Conservation (phyloP, 2,888 invertebrate genomes). For the Drosophila macrospina region DNA sequence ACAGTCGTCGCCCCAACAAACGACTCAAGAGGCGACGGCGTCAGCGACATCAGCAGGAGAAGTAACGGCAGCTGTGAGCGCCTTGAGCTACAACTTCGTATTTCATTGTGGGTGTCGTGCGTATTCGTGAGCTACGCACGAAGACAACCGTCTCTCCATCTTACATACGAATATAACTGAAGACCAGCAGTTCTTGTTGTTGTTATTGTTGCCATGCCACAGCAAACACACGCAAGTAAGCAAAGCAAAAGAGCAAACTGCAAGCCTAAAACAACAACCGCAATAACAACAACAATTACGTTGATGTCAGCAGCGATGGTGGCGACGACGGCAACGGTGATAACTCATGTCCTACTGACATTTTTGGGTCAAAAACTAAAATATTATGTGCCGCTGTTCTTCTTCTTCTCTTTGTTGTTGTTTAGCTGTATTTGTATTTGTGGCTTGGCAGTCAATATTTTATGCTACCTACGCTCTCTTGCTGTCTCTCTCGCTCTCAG, state of each 20-base stretch:
- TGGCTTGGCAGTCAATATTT: conserved; percentile 77
- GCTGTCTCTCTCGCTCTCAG: not conserved
- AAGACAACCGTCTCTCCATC: conserved; percentile 40
- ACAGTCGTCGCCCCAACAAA: conserved; percentile 61
- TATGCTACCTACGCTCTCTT: conserved; percentile 37
- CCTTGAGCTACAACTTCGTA: conserved; percentile 49
- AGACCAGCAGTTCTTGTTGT: not conserved
- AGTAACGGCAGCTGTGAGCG: conserved; percentile 22
- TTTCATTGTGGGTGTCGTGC: conserved; percentile 42
- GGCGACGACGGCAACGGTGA: conserved; percentile 65
- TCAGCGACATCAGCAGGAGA: conserved; percentile 5
- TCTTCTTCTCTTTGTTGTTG: conserved; percentile 22
- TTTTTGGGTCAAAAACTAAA: conserved; percentile 82
- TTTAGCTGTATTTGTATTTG: conserved; percentile 63
- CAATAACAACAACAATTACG: conserved; percentile 54
- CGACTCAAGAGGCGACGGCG: conserved; percentile 33
- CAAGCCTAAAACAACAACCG: conserved; percentile 73
- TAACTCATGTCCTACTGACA: conserved; percentile 81
- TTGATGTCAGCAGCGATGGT: conserved; percentile 61
- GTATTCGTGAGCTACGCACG: conserved; percentile 52
- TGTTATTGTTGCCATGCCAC: conserved; percentile 54
- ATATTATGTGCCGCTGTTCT: conserved; percentile 65
- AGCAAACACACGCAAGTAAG: conserved; percentile 70
- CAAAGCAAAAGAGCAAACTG: conserved; percentile 73
- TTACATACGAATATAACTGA: conserved; percentile 10